Percentiles rank a stretch among this genome's conserved stretches.
Evolutionary conservation across 2,113 vertebrate genomes (phyloP).

Genomic region (Gambusia affinis): DNA sequence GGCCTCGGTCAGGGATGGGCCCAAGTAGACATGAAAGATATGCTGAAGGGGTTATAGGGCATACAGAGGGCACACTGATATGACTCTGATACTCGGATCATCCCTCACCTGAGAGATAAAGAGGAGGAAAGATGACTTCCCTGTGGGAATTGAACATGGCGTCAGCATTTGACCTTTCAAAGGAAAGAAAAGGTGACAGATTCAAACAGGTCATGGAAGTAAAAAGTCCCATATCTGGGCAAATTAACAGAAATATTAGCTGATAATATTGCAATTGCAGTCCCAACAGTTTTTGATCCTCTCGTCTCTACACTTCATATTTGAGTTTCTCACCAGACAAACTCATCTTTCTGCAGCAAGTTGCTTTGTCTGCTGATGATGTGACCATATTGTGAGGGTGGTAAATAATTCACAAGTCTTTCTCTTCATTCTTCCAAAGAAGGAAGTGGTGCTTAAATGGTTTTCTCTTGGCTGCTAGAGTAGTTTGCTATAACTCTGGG

Average conservation of each 20-base stretch:
- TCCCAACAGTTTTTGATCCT: constrained; percentile 26
- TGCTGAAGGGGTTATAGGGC: constrained; percentile 40
- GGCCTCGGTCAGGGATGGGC: constrained; percentile 8
- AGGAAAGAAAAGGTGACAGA: constrained; percentile 67
- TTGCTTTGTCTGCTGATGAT: constrained; percentile 64
- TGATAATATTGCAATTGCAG: constrained; percentile 25
- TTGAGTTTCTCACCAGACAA: constrained; percentile 61
- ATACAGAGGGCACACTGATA: constrained; percentile 33
- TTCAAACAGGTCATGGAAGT: constrained; percentile 54
- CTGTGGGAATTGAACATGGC: constrained; percentile 55
- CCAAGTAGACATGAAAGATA: constrained; percentile 16
- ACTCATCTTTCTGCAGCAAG: constrained; percentile 70
- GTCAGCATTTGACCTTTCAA: constrained; percentile 62
- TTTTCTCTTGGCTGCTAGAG: neutral
- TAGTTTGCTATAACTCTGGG: neutral
- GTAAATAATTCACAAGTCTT: constrained; percentile 82
- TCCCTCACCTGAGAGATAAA: constrained; percentile 63
- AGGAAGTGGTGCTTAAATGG: constrained; percentile 32
- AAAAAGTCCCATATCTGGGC: constrained; percentile 65
- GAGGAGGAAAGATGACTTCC: constrained; percentile 52
- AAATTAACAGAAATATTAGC: constrained; percentile 33
- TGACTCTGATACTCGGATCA: constrained; percentile 49
- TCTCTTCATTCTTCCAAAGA: constrained; percentile 64
- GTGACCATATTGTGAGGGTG: constrained; percentile 48
- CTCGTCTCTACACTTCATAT: constrained; percentile 49